Base-by-base conservation (phyloP, 37 sponge, comb jelly and placozoan genomes). In the Halichondria panicea region DNA sequence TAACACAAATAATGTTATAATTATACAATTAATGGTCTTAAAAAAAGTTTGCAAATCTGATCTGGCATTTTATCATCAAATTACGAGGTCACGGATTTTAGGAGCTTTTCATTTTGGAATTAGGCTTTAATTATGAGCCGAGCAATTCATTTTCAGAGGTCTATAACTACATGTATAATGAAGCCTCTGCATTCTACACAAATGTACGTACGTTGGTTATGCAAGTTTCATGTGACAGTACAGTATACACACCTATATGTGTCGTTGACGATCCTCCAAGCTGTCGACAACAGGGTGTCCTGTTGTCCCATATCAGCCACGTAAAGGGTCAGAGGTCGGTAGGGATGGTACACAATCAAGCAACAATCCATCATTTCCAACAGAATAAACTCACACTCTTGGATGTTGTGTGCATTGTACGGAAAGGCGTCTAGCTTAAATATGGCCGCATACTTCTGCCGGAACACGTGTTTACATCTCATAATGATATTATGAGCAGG, bases 341-440 rank as follows among this genome's bases (percentile, higher is more conserved):
- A 97, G 12, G 98, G 95, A 30, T 97, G 95, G 72, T 83, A 94
- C 19, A 94, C 91, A 4, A 97, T 94, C 38, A 97, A 80, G 78
- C 95, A 97, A 54, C 98, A 97, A 72, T 97, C 98, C 83, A 94
- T 64, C 88, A 95, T 88, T 59, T 98, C 99, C 53, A 98, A 84
- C 28, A 98, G 87, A 2, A 91, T 85, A 55, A 98, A 98, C 71
- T 98, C 99, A 66, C 99, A 98, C 73, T 98, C 99, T 52, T 88
- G 54, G 21, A 98, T 85, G 61, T 91, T 75, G 0, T 38, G 30
- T 1, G 79, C 43, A 54, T 63, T 76, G 83, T 87, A 90, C 2
- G 88, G 80, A 24, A 72, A 84, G 7, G 6, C 12, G 11, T 94
- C 95, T n/a, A n/a, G 66, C 13, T 72, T 81, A 68, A 88, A 78